These are phyloP conservation scores for Proteles cristata DNA, from an alignment of 2,113 vertebrate species.

Conservation along the genomic window DNA sequence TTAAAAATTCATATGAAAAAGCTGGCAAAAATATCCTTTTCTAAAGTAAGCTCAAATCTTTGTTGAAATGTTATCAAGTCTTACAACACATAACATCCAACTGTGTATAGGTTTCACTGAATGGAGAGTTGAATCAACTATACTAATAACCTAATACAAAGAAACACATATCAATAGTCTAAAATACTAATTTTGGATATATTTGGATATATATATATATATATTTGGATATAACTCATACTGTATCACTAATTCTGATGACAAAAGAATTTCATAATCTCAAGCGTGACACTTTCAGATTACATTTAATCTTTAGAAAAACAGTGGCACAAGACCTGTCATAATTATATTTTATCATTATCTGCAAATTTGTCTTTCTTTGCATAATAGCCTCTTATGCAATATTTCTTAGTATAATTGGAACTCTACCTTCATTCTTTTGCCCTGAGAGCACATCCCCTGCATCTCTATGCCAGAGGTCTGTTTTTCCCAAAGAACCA, in stretches of 20 bases:
- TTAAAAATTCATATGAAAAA: not conserved
- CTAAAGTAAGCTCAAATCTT: not conserved
- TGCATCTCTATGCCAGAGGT: not conserved
- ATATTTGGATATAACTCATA: too few relatives aligned
- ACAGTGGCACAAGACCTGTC: constrained; percentile 21
- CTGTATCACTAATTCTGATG: not conserved
- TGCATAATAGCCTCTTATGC: constrained; percentile 40
- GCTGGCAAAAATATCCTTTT: not conserved
- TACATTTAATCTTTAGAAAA: constrained; percentile 54
- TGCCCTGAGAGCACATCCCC: not conserved
- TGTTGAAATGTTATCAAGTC: not conserved
- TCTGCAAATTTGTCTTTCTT: constrained; percentile 34
- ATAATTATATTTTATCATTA: constrained; percentile 20
- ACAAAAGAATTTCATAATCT: constrained; percentile 37
- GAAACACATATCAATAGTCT: not conserved
- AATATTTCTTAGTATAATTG: not conserved
- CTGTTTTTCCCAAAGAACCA: not conserved
- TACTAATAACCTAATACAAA: not conserved
- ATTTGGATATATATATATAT: too few relatives aligned
- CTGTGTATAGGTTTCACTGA: not conserved
- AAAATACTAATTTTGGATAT: not conserved
- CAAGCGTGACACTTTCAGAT: not conserved
- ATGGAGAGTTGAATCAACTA: not conserved
- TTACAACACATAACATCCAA: not conserved
- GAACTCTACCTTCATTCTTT: not conserved